Conservation (phyloP, 2,888 invertebrate species). For the Scaptomyza tumidula region DNA sequence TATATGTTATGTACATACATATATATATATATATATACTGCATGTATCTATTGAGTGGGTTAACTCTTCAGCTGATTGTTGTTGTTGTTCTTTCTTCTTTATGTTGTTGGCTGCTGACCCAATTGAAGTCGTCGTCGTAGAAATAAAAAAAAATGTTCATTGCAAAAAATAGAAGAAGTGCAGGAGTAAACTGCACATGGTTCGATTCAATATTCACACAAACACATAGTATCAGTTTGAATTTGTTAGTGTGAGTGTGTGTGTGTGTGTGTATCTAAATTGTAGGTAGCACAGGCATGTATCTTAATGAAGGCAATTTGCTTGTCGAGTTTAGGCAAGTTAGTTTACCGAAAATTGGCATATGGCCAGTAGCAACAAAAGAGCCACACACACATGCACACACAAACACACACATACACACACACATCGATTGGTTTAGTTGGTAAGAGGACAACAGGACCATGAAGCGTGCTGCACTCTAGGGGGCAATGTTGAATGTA, state of each 20-base stretch:
- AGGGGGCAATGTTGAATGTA: conserved; percentile 62
- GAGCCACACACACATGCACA: conserved; percentile 38
- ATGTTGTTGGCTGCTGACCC: conserved; percentile 65
- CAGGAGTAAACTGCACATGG: conserved; percentile 58
- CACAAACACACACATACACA: conserved; percentile 10
- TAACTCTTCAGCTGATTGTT: conserved; percentile 42
- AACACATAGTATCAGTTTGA: background rate
- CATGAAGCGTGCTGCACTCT: conserved; percentile 66
- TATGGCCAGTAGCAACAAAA: conserved; percentile 80
- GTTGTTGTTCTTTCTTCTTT: conserved; percentile 20
- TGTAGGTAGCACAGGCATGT: conserved; percentile 78
- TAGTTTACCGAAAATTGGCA: conserved; percentile 82
- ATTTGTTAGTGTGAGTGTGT: conserved; percentile 28
- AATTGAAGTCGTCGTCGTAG: conserved; percentile 67
- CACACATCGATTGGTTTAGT: conserved; percentile 60
- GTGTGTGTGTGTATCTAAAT: conserved; percentile 62
- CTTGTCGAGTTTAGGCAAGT: conserved; percentile 81
- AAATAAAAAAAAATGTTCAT: conserved; percentile 11
- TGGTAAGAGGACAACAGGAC: conserved; percentile 52
- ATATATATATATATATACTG: background rate
- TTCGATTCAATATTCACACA: conserved; percentile 43
- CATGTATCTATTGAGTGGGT: conserved; percentile 65
- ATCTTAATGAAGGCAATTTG: conserved; percentile 81
- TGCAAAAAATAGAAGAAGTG: conserved; percentile 27
- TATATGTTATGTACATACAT: background rate